Base-by-base conservation (phyloP, 2,797 vertebrate species). In the Smutsia temminckii region DNA sequence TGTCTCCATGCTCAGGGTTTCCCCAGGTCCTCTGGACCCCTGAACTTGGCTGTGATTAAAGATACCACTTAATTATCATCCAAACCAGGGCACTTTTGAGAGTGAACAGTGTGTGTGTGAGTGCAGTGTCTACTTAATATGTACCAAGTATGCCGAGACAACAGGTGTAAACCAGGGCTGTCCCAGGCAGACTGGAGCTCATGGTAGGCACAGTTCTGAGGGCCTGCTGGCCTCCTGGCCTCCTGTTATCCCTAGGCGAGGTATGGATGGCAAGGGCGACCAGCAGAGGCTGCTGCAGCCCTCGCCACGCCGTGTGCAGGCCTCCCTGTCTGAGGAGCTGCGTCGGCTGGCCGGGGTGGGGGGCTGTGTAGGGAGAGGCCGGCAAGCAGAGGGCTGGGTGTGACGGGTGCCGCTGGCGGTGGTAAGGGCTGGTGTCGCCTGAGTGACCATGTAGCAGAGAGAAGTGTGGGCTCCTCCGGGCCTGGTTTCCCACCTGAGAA, bases 281-380 rank as follows among this genome's bases (percentile, higher is more conserved):
- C 95, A 83, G 93, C 92, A 97, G 97, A 96, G 96, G 96, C 83
- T 83, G 87, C 97, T 97, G 88, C 0, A 7, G 64, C 46, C 14
- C 88, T 32, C 72, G 64, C 25, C 51, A 46, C 46, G 46, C 1
- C 69, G 17, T 42, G 23, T 49, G 71, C n/a, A 6, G 6, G 49
- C 17, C 72, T 92, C 8, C 0, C 21, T 27, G 40, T 6, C 37
- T 29, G 8, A 61, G 71, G 77, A 34, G 25, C 4, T 78, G 51
- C 66, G 8, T 74, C 46, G 14, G 7, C 25, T 6, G 1, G 17
- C 32, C 1, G 3, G 34, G 1, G 17, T n/a, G 1, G 3, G 34
- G 37, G 64, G 40, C 74, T 66, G 25, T 16, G 10, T 66, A 53
- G 29, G 40, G 51, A 75, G 55, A 55, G 64, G 68, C 55, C 0